Evolutionary conservation across 2,113 vertebrate species (phyloP).

Genomic region (Pelobates fuscus): DNA sequence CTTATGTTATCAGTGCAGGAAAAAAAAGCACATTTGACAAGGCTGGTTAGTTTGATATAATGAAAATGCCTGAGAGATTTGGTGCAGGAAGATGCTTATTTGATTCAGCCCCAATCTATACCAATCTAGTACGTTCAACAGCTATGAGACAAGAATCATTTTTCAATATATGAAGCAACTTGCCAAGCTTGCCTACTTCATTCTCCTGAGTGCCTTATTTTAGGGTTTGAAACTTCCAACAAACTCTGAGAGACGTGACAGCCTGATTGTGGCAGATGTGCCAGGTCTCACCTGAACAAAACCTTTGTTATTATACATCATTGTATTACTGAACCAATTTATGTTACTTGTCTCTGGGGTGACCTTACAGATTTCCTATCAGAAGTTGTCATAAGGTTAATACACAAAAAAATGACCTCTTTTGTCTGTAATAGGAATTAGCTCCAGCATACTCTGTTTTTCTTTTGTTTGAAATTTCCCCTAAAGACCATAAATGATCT

Average conservation of each 20-base stretch:
- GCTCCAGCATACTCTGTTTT: constrained; percentile 12
- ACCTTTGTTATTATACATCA: constrained; percentile 37
- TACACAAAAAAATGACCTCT: constrained; percentile 36
- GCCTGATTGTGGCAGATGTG: constrained; percentile 21
- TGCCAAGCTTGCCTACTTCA: constrained; percentile 17
- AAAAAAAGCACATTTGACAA: constrained; percentile 34
- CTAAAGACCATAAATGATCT: constrained; percentile 19
- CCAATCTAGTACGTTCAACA: constrained; percentile 22
- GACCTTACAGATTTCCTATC: constrained; percentile 45
- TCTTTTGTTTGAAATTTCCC: constrained; percentile 28
- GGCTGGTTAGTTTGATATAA: constrained; percentile 41
- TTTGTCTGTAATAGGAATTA: constrained; percentile 39
- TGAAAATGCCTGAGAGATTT: constrained; percentile 32
- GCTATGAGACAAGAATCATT: constrained; percentile 35
- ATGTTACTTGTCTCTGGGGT: constrained; percentile 46
- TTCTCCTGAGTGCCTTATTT: constrained; percentile 23
- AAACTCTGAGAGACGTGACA: constrained; percentile 32
- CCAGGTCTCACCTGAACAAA: constrained; percentile 36
- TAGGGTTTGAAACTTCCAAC: constrained; percentile 8
- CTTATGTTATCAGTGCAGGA: constrained; percentile 21
- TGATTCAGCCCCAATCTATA: constrained; percentile 20
- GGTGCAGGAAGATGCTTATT: constrained; percentile 26
- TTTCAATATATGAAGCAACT: constrained; percentile 41
- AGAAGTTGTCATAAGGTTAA: constrained; percentile 44
- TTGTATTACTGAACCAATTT: constrained; percentile 47